Conservation (phyloP, 2,113 vertebrate genomes). For the Speoplatyrhinus poulsoni region DNA sequence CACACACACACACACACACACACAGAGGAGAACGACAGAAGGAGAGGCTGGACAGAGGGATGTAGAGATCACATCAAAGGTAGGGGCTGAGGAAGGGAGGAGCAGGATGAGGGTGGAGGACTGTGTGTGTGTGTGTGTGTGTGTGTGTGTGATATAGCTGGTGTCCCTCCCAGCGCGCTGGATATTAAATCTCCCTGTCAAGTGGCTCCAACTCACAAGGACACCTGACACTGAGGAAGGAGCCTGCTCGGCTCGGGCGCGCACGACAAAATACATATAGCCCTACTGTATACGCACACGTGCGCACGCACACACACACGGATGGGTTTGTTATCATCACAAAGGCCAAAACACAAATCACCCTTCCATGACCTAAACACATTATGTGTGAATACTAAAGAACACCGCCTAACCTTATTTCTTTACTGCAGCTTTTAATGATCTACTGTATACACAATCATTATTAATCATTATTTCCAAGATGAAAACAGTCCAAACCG, state of each 20-base stretch:
- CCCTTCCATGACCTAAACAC: no score
- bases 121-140: conserved; percentile 3
- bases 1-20: conserved; percentile 63
- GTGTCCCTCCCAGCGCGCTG: conserved; percentile 82
- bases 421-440: no score
- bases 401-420: background rate
- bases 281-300: conserved; percentile 1
- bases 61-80: conserved; percentile 81
- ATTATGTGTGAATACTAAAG: background rate
- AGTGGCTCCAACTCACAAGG: conserved; percentile 87
- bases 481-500: background rate
- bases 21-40: conserved; percentile 46
- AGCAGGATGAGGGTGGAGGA: conserved; percentile 34
- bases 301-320: conserved; percentile 15
- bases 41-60: conserved; percentile 49
- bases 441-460: background rate
- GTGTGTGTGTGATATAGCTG: conserved; percentile 80
- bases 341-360: background rate
- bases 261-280: conserved; percentile 11
- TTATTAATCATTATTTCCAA: conserved; percentile 16
- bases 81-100: conserved; percentile 58
- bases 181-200: conserved; percentile 93
- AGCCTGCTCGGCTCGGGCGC: conserved; percentile 50
- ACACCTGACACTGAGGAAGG: conserved; percentile 71
- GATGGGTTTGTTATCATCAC: background rate